Conservation (phyloP, 2,888 invertebrate species). For the Spilarctia lutea region DNA sequence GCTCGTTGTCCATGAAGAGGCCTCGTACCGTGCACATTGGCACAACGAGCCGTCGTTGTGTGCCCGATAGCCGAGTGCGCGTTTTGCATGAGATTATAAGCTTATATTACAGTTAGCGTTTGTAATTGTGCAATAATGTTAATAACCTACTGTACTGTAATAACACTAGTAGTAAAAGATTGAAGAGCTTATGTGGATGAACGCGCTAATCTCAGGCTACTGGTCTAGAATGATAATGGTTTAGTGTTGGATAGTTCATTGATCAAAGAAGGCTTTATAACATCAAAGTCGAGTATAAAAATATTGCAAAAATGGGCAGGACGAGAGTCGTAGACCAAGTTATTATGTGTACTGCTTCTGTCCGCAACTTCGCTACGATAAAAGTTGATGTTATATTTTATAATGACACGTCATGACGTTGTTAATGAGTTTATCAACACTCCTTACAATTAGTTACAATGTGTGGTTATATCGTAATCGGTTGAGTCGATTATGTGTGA, state of each 20-base stretch:
- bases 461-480: no score
- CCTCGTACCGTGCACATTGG: constrained; percentile 10
- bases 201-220: neutral
- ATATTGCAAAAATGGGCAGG: neutral
- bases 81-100: constrained; percentile 4
- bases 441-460: neutral
- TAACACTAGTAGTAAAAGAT: neutral
- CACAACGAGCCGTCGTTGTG: constrained; percentile 25
- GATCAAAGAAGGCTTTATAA: neutral
- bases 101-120: neutral
- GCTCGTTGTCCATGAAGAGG: constrained; percentile 40
- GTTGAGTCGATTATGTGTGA: no score
- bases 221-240: neutral
- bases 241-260: neutral
- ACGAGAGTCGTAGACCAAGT: no score
- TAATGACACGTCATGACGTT: neutral
- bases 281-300: neutral
- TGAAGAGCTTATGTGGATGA: neutral
- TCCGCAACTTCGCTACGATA: neutral
- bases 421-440: neutral
- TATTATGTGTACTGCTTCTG: neutral
- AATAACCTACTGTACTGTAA: neutral
- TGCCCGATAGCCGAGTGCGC: neutral
- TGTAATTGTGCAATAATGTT: neutral
- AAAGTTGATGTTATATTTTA: neutral